Base-by-base conservation (phyloP, 2,797 vertebrate species). In the Brachyrhaphis roseni region DNA sequence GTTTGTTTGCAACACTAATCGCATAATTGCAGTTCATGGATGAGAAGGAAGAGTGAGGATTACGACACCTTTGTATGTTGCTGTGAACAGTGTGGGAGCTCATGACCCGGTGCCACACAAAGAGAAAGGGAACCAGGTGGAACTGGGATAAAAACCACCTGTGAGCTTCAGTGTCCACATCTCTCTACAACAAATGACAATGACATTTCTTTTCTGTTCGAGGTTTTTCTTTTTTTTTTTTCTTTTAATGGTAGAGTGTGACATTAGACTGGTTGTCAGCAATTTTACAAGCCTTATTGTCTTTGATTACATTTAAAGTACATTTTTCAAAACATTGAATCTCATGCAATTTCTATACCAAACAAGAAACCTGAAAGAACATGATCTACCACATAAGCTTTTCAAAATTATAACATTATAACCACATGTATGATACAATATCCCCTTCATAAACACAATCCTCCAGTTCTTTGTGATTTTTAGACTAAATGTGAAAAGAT, bases 31-130 rank as follows among this genome's bases (percentile, higher is more conserved):
- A 86, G 93, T 92, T 89, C 87, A 88, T 72, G 72, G 23, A 39
- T 82, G 88, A 90, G 85, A 90, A 94, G 92, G 93, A 94, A 94
- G 92, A 87, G 93, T 90, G 90, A 90, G 89, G 92, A 94, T 94
- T 93, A 94, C 79, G 16, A 46, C 83, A 80, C 70, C 79, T 85
- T 72, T 88, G 83, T 87, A 76, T 80, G 86, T 76, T 31, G 82
- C 83, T 83, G 87, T 91, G 92, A 93, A 84, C 78, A 81, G 36
- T 51, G 87, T 84, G 87, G 83, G 88, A 91, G 91, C 88, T 84
- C 0, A 59, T 84, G 91, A 93, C 91, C 78, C 74, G 3, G 62
- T 84, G 87, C 86, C 92, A 88, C 91, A 91, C 89, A 91, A 85
- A 91, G 86, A 81, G 84, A 26, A 18, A 86, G 87, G 84, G 90